Evolutionary conservation across 2,113 vertebrate species (phyloP), one percentile per base, ranked within the genome.

Genomic region (Dryoscopus gambensis): DNA sequence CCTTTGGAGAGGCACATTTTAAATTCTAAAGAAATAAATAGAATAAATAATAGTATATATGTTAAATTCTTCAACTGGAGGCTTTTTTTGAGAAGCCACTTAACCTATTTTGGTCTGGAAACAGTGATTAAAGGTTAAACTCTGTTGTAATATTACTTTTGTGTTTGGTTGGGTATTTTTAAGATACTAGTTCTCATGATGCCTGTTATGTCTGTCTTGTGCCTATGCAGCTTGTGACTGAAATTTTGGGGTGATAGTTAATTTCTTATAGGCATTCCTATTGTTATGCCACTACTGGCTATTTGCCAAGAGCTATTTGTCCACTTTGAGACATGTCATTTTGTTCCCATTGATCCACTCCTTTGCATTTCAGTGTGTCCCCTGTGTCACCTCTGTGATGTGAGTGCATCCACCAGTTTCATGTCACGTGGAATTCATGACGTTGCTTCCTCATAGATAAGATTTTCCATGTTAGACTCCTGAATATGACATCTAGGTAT

Each of bases 271-370:
- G 27, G 13, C 35, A 30, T 96, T 84, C 24, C 85, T 92, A 30
- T 75, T 44, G 50, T 84, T 75, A 69, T 71, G 31, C 10, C 31
- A 55, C 21, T 60, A 33, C 49, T 81, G 85, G 56, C 79, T 90
- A 57, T 84, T 92, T 96, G 86, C 67, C 63, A 93, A 71, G 37
- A 95, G 82, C 56, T 93, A 52, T 95, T 84, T 92, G 90, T 81
- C 73, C 79, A 84, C 65, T 94, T 95, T 1, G 5, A 96, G 93
- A 81, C 85, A 86, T 88, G 90, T 79, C 35, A 65, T 88, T 96
- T 93, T 94, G 88, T 90, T 95, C 64, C 71, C 37, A 97, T 96
- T 96, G 95, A 96, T 97, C 86, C 60, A 49, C 11, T 94, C 73
- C 44, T 95, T 92, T 95, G 63, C 93, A 80, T 81, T 96, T 85